Percentiles rank a stretch among this genome's conserved stretches.
These are phyloP conservation scores for Odobenus rosmarus DNA, from an alignment of 2,113 vertebrate species.

Conservation along the genomic window DNA sequence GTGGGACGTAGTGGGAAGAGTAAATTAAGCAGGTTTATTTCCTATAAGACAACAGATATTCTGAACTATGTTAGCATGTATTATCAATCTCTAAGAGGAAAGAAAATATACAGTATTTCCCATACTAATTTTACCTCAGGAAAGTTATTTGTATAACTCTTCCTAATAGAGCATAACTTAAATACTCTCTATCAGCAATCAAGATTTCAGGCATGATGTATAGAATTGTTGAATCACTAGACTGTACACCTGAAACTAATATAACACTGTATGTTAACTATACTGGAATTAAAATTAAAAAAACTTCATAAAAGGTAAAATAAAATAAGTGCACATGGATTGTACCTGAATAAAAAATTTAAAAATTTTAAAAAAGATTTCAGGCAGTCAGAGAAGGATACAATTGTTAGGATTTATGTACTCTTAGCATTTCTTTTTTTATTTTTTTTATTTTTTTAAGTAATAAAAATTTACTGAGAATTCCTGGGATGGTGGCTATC, in stretches of 20 bases:
- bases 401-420: not conserved
- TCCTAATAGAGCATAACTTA: not conserved
- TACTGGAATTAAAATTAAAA: not conserved
- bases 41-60: not conserved
- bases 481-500: no score
- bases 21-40: conserved; percentile 31
- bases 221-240: not conserved
- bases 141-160: conserved; percentile 9
- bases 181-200: not conserved
- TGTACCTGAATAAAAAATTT: not conserved
- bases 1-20: not conserved
- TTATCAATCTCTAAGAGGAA: conserved; percentile 10
- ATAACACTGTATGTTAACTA: not conserved
- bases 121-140: not conserved
- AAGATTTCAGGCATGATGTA: not conserved
- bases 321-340: not conserved
- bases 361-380: not conserved
- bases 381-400: not conserved
- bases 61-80: not conserved
- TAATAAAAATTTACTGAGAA: no score
- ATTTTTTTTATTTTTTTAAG: no score
- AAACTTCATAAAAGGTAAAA: not conserved
- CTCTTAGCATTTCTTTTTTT: not conserved
- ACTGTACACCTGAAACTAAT: not conserved
- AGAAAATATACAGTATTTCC: not conserved